phyloP scores from a whole-genome alignment of 1,140 invertebrate genomes.

The Rhagoletis zephyria region DNA sequence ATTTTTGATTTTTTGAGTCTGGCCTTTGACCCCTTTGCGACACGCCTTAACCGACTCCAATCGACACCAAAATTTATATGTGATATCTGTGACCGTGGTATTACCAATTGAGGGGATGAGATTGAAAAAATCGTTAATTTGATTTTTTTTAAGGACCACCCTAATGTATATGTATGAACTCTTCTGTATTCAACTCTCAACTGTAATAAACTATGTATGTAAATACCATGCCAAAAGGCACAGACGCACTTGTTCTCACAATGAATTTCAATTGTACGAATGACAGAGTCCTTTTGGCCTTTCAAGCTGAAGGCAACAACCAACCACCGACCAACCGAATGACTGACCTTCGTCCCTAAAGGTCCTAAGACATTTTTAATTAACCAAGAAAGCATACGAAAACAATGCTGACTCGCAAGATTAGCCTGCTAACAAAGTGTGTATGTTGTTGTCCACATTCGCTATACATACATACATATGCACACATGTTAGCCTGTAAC shows the following conservation, averaged over 20 bases:
- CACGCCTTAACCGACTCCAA: too few species aligned
- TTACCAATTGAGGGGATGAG: too few species aligned
- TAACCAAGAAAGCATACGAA: conserved; percentile 32
- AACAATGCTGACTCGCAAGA: conserved; percentile 30
- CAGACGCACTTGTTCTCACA: background rate
- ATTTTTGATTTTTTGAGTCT: too few species aligned
- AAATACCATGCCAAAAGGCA: background rate
- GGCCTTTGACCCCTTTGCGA: too few species aligned
- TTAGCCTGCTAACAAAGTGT: background rate
- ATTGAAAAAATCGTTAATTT: too few species aligned
- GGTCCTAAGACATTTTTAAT: conserved; percentile 50
- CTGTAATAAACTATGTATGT: background rate
- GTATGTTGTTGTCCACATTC: too few species aligned
- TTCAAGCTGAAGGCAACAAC: background rate
- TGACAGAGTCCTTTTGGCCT: background rate
- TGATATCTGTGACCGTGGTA: too few species aligned
- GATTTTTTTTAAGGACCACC: too few species aligned
- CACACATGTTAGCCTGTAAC: background rate
- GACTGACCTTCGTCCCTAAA: conserved; percentile 26
- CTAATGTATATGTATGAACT: too few species aligned
- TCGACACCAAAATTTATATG: too few species aligned
- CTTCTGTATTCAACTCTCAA: too few species aligned
- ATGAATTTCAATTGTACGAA: conserved; percentile 2
- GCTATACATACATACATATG: background rate
- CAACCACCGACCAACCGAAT: background rate